These are phyloP conservation scores for Ophioninae sp. DNA, from an alignment of 2,888 invertebrate genomes.

Conservation along the genomic window DNA sequence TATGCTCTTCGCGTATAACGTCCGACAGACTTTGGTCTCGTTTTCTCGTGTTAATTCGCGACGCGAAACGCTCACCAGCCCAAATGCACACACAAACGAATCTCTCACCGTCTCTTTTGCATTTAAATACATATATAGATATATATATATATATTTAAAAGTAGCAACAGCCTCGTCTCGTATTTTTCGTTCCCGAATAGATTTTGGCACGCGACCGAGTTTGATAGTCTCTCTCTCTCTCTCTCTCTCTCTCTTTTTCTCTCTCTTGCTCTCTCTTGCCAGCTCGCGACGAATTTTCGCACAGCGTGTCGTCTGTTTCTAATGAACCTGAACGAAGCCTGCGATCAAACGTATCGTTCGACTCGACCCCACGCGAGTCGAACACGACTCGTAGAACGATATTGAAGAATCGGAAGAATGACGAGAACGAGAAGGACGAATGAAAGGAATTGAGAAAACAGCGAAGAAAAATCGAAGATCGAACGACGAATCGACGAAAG, in stretches of 20 bases:
- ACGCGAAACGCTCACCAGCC: slow-evolving; percentile 50
- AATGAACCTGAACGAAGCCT: slow-evolving; percentile 58
- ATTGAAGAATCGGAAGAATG: slow-evolving; percentile 55
- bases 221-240: slow-evolving; percentile 36
- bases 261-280: slow-evolving; percentile 16
- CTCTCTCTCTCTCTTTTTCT: background rate
- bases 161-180: slow-evolving; percentile 51
- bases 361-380: slow-evolving; percentile 49
- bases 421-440: slow-evolving; percentile 42
- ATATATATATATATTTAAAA: slow-evolving; percentile 43
- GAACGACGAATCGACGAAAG: too few species aligned
- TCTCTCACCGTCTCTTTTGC: slow-evolving; percentile 32
- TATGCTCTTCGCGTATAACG: slow-evolving; percentile 41
- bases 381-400: slow-evolving; percentile 54
- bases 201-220: slow-evolving; percentile 60
- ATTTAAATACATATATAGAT: slow-evolving; percentile 9
- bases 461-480: slow-evolving; percentile 7
- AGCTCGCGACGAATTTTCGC: slow-evolving; percentile 29
- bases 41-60: slow-evolving; percentile 54
- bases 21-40: slow-evolving; percentile 57
- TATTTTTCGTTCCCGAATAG: slow-evolving; percentile 60
- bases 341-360: slow-evolving; percentile 41
- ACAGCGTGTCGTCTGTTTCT: slow-evolving; percentile 49
- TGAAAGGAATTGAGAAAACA: slow-evolving; percentile 41
- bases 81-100: slow-evolving; percentile 45